Evolutionary conservation across 1,140 invertebrate species (phyloP).

Genomic region (Cydia splendana): DNA sequence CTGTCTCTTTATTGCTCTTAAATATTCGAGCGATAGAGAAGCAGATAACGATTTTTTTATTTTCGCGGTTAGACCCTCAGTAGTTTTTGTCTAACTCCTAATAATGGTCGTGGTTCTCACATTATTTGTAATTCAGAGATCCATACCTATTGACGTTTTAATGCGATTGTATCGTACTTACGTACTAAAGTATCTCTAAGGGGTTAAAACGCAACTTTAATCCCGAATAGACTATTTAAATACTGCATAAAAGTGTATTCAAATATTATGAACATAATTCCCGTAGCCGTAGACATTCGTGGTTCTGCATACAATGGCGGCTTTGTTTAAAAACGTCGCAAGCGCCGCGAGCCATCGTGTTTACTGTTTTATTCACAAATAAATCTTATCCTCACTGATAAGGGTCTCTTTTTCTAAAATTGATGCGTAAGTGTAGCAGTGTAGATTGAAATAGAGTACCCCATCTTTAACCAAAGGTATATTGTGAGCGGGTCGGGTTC

Average conservation of each 20-base stretch:
- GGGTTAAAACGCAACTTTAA: not conserved
- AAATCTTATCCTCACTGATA: not conserved
- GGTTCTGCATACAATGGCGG: constrained; percentile 5
- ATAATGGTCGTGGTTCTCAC: too few species aligned
- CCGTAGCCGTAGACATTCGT: not conserved
- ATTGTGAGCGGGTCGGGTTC: too few species aligned
- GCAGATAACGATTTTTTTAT: too few species aligned
- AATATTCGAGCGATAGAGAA: too few species aligned
- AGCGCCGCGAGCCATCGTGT: not conserved
- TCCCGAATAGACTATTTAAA: not conserved
- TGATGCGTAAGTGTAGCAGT: not conserved
- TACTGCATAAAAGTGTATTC: not conserved
- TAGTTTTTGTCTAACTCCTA: too few species aligned
- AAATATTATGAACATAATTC: constrained; percentile 9
- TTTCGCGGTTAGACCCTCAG: too few species aligned
- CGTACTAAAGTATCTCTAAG: not conserved
- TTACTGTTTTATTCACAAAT: not conserved
- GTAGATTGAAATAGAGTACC: not conserved
- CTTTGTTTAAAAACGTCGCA: not conserved
- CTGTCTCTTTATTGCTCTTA: too few species aligned
- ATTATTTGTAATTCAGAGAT: too few species aligned
- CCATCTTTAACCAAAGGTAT: not conserved
- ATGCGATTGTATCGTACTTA: not conserved
- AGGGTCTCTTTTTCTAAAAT: not conserved
- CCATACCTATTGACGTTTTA: too few species aligned